phyloP scores from a whole-genome alignment of 1,140 invertebrate genomes.

The Leptopilina clavipes region DNA sequence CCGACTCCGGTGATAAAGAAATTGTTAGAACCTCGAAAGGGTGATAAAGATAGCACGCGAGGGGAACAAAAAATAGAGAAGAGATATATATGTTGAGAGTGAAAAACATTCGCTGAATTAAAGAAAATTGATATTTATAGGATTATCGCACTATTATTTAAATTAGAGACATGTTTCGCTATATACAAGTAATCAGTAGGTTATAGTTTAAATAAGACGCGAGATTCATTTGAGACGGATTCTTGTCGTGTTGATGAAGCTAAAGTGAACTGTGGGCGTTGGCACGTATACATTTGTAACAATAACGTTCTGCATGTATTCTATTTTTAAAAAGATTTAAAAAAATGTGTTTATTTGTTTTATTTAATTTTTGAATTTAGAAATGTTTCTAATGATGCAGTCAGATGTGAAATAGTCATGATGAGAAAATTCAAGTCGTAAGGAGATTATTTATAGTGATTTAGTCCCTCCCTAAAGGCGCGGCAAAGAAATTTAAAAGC shows the following conservation, averaged over 20 bases:
- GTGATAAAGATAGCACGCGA: conserved; percentile 12
- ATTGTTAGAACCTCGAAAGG: conserved; percentile 27
- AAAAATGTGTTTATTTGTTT: background rate
- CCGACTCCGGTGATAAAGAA: conserved; percentile 32
- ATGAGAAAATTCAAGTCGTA: background rate
- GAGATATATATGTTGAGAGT: background rate
- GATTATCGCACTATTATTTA: background rate
- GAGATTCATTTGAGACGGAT: background rate
- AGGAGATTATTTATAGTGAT: no score
- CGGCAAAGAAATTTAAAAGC: background rate
- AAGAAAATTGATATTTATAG: background rate
- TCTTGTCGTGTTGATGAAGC: background rate
- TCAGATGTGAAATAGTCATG: no score
- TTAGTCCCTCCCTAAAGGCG: background rate
- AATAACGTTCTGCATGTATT: background rate
- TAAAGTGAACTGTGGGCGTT: conserved; percentile 25
- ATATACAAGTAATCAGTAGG: background rate
- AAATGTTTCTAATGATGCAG: background rate
- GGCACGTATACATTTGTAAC: background rate
- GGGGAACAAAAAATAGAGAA: conserved; percentile 8
- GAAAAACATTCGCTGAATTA: background rate
- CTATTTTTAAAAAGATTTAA: no score
- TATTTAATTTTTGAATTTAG: background rate
- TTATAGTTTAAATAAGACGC: background rate
- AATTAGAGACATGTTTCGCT: background rate